These are phyloP conservation scores for Dynastes maya DNA, from an alignment of 2,888 invertebrate genomes.

Conservation along the genomic window DNA sequence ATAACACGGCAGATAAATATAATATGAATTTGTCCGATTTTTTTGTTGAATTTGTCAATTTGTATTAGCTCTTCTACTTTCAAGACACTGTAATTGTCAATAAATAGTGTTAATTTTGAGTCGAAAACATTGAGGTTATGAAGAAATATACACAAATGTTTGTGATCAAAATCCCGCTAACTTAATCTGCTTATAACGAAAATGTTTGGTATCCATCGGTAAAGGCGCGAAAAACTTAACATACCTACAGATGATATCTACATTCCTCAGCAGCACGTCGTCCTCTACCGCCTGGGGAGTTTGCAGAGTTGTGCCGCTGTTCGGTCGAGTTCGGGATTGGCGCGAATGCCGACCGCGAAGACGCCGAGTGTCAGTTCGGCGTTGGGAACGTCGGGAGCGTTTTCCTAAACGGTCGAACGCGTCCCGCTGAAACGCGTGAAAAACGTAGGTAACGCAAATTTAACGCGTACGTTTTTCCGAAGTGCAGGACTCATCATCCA, in stretches of 20 bases:
- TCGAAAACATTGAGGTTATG: too few relatives aligned
- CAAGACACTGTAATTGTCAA: too few relatives aligned
- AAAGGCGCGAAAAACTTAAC: slow-evolving; percentile 4
- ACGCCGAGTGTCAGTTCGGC: slow-evolving; percentile 23
- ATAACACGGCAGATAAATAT: too few relatives aligned
- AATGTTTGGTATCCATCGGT: not conserved
- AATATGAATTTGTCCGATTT: too few relatives aligned
- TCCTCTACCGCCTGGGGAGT: not conserved
- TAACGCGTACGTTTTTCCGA: not conserved
- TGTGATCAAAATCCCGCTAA: too few relatives aligned
- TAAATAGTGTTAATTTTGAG: too few relatives aligned
- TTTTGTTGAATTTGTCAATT: too few relatives aligned
- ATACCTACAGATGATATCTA: not conserved
- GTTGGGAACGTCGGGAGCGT: not conserved
- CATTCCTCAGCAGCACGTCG: not conserved
- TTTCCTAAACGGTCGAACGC: slow-evolving; percentile 8
- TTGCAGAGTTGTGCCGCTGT: not conserved
- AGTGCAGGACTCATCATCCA: too few relatives aligned
- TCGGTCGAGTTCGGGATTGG: slow-evolving; percentile 29
- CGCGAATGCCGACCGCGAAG: slow-evolving; percentile 17
- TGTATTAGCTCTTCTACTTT: too few relatives aligned
- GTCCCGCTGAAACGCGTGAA: not conserved
- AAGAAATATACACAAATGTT: too few relatives aligned
- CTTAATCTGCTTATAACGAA: too few relatives aligned
- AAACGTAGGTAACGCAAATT: too few relatives aligned